Percentiles rank a stretch among this genome's conserved stretches.
These are phyloP conservation scores for Papilio polyxenes DNA, from an alignment of 1,140 invertebrate species.

Conservation along the genomic window DNA sequence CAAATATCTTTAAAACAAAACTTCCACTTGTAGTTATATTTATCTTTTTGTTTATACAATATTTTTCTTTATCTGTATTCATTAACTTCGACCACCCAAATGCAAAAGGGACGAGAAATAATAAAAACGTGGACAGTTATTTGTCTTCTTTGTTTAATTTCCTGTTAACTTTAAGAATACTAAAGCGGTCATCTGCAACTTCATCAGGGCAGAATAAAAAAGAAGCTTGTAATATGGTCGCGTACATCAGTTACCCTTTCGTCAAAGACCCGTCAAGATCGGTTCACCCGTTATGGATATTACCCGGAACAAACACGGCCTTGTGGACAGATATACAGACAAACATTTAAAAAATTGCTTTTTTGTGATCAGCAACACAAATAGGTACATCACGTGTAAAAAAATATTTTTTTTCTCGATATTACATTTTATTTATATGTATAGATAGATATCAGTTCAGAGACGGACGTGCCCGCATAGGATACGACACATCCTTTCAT, in stretches of 20 bases:
- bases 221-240: too few species aligned
- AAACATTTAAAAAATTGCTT: too few species aligned
- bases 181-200: background rate
- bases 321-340: too few species aligned
- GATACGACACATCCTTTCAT: conserved; percentile 37
- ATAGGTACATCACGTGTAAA: too few species aligned
- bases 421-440: too few species aligned
- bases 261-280: too few species aligned
- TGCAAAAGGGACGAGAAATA: conserved; percentile 15
- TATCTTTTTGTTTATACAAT: background rate
- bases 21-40: background rate
- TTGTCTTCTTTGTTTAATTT: conserved; percentile 37
- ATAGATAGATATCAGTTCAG: background rate
- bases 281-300: too few species aligned
- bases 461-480: conserved; percentile 42
- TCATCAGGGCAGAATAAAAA: too few species aligned
- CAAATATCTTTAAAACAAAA: background rate
- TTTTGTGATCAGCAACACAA: too few species aligned
- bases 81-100: conserved; percentile 42
- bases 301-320: too few species aligned
- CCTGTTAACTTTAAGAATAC: background rate
- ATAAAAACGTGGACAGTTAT: conserved; percentile 35
- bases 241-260: too few species aligned
- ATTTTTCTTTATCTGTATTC: conserved; percentile 33
- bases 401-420: too few species aligned